Percentiles rank a stretch among this genome's conserved stretches.
These are phyloP conservation scores for Lepus oiostolus DNA, from an alignment of 2,797 vertebrate genomes.

Conservation along the genomic window DNA sequence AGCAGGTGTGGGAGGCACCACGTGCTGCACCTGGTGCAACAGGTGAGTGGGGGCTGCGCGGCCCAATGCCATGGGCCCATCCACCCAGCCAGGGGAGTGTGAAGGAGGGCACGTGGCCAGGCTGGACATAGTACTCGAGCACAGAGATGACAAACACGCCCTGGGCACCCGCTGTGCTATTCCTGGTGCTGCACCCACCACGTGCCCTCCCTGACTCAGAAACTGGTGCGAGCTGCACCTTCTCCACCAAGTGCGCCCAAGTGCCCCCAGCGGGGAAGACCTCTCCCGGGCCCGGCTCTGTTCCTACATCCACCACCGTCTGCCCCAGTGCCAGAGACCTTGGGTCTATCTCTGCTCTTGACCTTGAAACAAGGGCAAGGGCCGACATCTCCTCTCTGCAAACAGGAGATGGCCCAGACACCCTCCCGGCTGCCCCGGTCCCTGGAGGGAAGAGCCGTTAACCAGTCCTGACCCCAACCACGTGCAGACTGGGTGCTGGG, in stretches of 20 bases:
- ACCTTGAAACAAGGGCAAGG: background rate
- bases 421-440: background rate
- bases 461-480: background rate
- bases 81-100: background rate
- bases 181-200: no score
- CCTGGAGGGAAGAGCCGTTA: background rate
- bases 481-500: background rate
- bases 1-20: background rate
- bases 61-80: background rate
- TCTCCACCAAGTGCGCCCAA: background rate
- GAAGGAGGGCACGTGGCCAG: conserved; percentile 56
- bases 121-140: conserved; percentile 64
- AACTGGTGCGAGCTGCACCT: background rate
- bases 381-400: background rate
- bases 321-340: background rate
- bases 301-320: background rate
- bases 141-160: background rate
- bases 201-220: background rate
- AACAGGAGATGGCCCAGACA: background rate
- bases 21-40: background rate
- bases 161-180: background rate
- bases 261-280: fast-evolving
- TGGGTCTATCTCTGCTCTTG: background rate
- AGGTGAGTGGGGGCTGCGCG: background rate
- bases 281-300: background rate